phyloP scores from a whole-genome alignment of 1,140 invertebrate genomes.

The Tetraneura akinire region DNA sequence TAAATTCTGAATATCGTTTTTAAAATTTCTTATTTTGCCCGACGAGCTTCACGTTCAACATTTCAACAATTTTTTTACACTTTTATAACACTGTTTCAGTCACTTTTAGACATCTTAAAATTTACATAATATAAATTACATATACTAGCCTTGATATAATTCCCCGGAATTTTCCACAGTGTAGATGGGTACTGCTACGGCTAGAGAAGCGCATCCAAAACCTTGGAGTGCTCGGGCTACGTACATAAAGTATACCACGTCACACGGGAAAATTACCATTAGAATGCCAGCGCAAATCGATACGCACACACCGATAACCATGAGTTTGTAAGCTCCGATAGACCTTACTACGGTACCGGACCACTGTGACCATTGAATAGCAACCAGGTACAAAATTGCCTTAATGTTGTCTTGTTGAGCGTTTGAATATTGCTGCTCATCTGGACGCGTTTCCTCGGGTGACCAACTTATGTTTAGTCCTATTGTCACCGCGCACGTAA shows the following conservation, averaged over 20 bases:
- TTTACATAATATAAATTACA: no score
- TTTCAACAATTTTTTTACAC: no score
- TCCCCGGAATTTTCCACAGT: background rate
- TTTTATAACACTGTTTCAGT: no score
- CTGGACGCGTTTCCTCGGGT: background rate
- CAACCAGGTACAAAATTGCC: background rate
- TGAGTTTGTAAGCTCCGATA: background rate
- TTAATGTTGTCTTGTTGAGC: background rate
- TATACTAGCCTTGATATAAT: background rate
- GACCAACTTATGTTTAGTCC: background rate
- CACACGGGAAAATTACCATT: background rate
- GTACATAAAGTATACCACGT: background rate
- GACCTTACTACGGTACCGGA: background rate
- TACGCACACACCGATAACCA: background rate
- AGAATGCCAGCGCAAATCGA: background rate
- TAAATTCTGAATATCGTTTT: no score
- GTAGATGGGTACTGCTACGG: slow-evolving; percentile 15
- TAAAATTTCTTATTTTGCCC: no score
- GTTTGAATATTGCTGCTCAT: background rate
- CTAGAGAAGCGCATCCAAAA: slow-evolving; percentile 7
- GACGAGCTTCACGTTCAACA: no score
- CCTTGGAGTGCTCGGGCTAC: background rate
- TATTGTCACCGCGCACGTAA: background rate
- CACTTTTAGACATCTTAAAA: no score
- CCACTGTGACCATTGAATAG: background rate